A percentile compares a stretch with the other conserved stretches of the same genome.
phyloP scores from a whole-genome alignment of 2,113 vertebrate species.

The Bothrops jararaca region DNA sequence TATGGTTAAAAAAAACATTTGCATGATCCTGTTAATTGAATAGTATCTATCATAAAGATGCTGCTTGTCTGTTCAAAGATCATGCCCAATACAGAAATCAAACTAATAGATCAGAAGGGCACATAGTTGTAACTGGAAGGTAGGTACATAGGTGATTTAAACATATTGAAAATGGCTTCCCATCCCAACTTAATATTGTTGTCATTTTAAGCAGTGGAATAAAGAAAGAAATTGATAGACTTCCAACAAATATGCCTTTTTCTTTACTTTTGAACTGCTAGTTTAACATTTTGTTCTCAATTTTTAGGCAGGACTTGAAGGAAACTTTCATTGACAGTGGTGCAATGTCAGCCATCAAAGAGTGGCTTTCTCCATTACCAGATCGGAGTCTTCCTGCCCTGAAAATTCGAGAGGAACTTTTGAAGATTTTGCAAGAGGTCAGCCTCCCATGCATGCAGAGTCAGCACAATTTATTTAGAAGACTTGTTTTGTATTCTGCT shows the following conservation, averaged over 20 bases:
- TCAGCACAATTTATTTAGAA: neutral
- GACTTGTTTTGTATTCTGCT: neutral
- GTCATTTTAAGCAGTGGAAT: neutral
- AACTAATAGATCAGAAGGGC: neutral
- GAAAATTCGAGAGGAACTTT: constrained; percentile 89
- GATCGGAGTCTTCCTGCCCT: constrained; percentile 93
- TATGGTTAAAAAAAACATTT: neutral
- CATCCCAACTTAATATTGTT: neutral
- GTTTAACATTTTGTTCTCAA: constrained; percentile 35
- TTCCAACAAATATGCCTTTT: neutral
- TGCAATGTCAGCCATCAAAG: constrained; percentile 97
- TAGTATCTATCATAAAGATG: neutral
- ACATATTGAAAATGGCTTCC: neutral
- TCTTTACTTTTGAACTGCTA: neutral
- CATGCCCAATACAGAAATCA: neutral
- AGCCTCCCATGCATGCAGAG: constrained; percentile 39
- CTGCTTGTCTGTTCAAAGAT: neutral
- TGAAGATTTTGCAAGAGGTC: constrained; percentile 95
- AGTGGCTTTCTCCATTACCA: constrained; percentile 96
- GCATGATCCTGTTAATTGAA: neutral
- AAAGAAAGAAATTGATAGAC: neutral
- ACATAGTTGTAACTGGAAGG: neutral
- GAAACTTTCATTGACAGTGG: constrained; percentile 99
- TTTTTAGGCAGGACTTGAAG: constrained; percentile 91
- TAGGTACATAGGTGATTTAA: neutral